A percentile compares a stretch with the other conserved stretches of the same genome.
Evolutionary conservation across 2,888 invertebrate genomes (phyloP).

Genomic region (Phytoseiulus persimilis): DNA sequence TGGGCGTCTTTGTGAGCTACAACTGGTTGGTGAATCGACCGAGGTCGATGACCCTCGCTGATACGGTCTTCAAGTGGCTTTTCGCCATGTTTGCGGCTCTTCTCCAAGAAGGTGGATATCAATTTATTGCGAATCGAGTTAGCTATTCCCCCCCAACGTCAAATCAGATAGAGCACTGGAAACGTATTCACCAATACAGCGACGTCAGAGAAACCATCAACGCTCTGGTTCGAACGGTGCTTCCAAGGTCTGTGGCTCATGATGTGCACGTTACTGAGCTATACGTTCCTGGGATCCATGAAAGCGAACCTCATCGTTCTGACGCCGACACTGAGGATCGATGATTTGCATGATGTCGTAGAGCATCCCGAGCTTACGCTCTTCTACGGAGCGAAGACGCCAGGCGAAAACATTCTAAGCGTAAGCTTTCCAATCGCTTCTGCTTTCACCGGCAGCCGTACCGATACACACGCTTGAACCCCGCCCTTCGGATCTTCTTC

Average conservation of each 20-base stretch:
- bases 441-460: too few relatives aligned
- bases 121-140: too few relatives aligned
- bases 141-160: too few relatives aligned
- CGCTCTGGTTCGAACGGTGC: neutral
- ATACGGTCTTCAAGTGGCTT: neutral
- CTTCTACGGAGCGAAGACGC: neutral
- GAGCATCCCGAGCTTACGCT: neutral
- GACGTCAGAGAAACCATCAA: neutral
- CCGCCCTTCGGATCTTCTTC: too few relatives aligned
- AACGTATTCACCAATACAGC: too few relatives aligned
- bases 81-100: neutral
- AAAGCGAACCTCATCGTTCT: neutral
- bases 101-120: slow-evolving; percentile 13
- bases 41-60: neutral
- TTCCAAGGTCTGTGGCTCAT: neutral
- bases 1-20: neutral
- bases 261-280: neutral
- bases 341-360: neutral
- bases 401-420: neutral
- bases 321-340: neutral
- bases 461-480: too few relatives aligned
- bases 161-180: too few relatives aligned
- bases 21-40: neutral
- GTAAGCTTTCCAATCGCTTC: neutral
- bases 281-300: neutral